phyloP scores from a whole-genome alignment of 1,140 invertebrate genomes.

The Drosophila rufa region DNA sequence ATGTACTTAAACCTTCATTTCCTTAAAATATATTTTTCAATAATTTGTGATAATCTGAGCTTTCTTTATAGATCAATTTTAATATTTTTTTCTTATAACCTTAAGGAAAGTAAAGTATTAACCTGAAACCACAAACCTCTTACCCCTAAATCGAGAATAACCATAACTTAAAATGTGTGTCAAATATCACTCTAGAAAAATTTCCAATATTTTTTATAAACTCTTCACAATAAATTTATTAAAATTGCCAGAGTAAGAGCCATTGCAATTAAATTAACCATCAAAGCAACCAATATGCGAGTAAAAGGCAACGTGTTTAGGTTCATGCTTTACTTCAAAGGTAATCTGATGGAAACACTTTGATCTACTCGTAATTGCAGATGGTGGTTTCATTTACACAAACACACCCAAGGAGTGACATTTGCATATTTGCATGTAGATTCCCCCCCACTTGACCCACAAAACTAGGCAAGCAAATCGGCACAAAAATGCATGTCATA shows the following conservation, averaged over 20 bases:
- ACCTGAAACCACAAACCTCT: too few relatives aligned
- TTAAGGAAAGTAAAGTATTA: too few relatives aligned
- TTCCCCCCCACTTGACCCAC: conserved; percentile 62
- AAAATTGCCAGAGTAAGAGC: background rate
- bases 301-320: background rate
- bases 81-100: too few relatives aligned
- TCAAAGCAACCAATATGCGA: conserved; percentile 1
- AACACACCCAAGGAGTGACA: background rate
- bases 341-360: conserved; percentile 37
- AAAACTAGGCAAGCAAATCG: conserved; percentile 59
- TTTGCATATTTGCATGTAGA: conserved; percentile 22
- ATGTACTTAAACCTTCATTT: too few relatives aligned
- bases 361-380: conserved; percentile 42
- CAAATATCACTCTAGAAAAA: too few relatives aligned
- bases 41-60: too few relatives aligned
- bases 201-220: too few relatives aligned
- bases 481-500: conserved; percentile 60
- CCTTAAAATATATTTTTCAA: too few relatives aligned
- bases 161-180: too few relatives aligned
- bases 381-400: conserved; percentile 26
- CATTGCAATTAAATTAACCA: background rate
- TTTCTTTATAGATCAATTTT: too few relatives aligned
- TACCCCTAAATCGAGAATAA: too few relatives aligned
- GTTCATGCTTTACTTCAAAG: conserved; percentile 8
- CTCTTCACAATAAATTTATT: background rate